Base-by-base conservation (phyloP, 2,797 vertebrate genomes). In the Mormyrops boulengeri region DNA sequence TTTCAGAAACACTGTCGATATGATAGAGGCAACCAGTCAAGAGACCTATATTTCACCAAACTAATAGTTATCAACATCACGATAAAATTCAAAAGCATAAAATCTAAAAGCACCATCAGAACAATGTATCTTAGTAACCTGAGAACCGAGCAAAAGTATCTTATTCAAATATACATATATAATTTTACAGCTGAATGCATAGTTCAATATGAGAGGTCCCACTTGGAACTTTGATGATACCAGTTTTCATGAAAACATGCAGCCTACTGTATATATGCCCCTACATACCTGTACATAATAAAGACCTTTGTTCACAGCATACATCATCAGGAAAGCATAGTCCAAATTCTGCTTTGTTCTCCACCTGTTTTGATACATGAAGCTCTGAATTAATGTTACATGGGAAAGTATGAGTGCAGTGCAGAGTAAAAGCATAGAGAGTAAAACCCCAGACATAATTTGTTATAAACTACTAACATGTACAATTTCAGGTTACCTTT, bases 281-380 rank as follows among this genome's bases (percentile, higher is more conserved):
- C 41, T 19, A 66, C 52, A 34, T 60, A 99, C 99, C 98, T 99
- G 99, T 91, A 99, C 98, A 92, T 99, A 99, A 93, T 99, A 99
- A 92, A 97, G 95, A 0, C 99, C 98, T 94, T 98, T 99, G 94
- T 96, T 97, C 93, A 98, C 97, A 60, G 98, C 98, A 85, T 99
- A 99, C 98, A 99, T 99, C 99, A 99, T 99, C 89, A 99, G 97
- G 94, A 99, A 99, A 92, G 98, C 99, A 91, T 99, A 99, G 93
- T 99, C 99, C 94, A 99, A 94, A 93, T 99, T 99, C 94, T 99
- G 99, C 92, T 99, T 99, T 34, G 99, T 99, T 93, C 99, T 94
- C 99, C 99, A 99, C 95, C 98, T 99, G 93, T 93, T 96, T 94
- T 6, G 53, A 60, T 50, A 6, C 26, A 87, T 14, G 47, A 85